Percentiles rank a stretch among this genome's conserved stretches.
phyloP scores from a whole-genome alignment of 1,140 invertebrate species.

The Gonatopus flavifemur region DNA sequence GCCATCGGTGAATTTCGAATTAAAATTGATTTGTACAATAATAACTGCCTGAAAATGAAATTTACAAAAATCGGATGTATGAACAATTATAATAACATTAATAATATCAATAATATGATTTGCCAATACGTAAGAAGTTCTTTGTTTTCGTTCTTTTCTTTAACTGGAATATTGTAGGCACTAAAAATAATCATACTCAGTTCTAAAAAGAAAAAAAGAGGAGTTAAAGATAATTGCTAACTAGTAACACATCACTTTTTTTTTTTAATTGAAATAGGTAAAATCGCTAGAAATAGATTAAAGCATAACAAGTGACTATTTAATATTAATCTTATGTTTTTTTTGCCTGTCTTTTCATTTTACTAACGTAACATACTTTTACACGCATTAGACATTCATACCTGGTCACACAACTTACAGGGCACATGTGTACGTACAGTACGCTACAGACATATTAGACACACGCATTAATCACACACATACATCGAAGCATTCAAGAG shows the following conservation, averaged over 20 bases:
- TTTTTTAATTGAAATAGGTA: constrained; percentile 42
- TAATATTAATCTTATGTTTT: constrained; percentile 41
- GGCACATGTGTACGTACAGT: too few species aligned
- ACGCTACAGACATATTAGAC: too few species aligned
- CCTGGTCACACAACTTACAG: too few species aligned
- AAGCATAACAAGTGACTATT: constrained; percentile 51
- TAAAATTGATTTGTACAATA: too few species aligned
- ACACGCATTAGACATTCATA: constrained; percentile 13
- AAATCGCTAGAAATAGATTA: constrained; percentile 49
- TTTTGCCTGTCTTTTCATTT: constrained; percentile 22
- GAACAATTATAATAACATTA: too few species aligned
- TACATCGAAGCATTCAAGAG: constrained; percentile 20
- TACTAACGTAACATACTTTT: constrained; percentile 12
- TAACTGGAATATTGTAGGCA: too few species aligned
- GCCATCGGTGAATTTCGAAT: too few species aligned
- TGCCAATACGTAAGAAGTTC: too few species aligned
- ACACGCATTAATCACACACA: constrained; percentile 3
- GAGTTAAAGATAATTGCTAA: constrained; percentile 34
- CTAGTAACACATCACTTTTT: constrained; percentile 42
- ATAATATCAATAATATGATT: too few species aligned
- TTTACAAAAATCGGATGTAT: too few species aligned
- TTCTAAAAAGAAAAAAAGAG: constrained; percentile 23
- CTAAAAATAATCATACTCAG: background rate
- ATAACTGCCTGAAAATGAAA: too few species aligned
- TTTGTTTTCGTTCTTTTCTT: too few species aligned